phyloP scores from a whole-genome alignment of 2,888 invertebrate species.

The Scaptomyza tumidula region DNA sequence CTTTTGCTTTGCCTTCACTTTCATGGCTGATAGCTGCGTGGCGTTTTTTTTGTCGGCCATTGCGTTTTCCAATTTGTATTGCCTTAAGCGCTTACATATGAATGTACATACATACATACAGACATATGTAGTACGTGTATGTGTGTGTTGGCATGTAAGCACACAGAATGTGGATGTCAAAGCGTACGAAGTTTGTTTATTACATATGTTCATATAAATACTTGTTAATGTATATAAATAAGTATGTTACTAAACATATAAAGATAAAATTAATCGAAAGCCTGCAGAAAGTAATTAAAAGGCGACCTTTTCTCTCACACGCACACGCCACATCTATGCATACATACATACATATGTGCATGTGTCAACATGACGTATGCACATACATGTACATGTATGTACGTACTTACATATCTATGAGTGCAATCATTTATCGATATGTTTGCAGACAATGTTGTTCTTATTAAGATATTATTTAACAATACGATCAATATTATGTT shows the following conservation, averaged over 20 bases:
- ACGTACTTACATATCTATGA: slow-evolving; percentile 1
- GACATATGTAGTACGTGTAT: background rate
- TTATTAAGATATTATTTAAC: background rate
- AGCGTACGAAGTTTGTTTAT: slow-evolving; percentile 44
- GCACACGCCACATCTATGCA: background rate
- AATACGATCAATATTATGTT: background rate
- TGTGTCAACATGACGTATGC: slow-evolving; percentile 16
- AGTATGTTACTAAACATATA: slow-evolving; percentile 13
- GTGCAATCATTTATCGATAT: slow-evolving; percentile 21
- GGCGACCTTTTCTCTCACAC: slow-evolving; percentile 19
- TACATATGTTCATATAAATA: slow-evolving; percentile 11
- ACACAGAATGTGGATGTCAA: slow-evolving; percentile 34
- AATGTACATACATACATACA: slow-evolving; percentile 6
- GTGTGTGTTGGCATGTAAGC: background rate
- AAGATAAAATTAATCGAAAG: slow-evolving; percentile 54
- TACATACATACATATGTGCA: background rate
- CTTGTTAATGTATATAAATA: background rate
- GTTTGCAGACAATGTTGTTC: slow-evolving; percentile 2
- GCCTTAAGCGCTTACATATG: slow-evolving; percentile 59
- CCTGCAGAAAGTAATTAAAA: slow-evolving; percentile 44
- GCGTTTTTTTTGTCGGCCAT: slow-evolving; percentile 76
- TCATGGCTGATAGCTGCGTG: slow-evolving; percentile 69
- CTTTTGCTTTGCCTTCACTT: slow-evolving; percentile 61
- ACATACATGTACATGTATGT: background rate
- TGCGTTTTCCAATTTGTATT: slow-evolving; percentile 70